Evolutionary conservation across 2,113 vertebrate genomes (phyloP), one percentile per base, ranked within the genome.

Genomic region (Eulemur rufifrons): DNA sequence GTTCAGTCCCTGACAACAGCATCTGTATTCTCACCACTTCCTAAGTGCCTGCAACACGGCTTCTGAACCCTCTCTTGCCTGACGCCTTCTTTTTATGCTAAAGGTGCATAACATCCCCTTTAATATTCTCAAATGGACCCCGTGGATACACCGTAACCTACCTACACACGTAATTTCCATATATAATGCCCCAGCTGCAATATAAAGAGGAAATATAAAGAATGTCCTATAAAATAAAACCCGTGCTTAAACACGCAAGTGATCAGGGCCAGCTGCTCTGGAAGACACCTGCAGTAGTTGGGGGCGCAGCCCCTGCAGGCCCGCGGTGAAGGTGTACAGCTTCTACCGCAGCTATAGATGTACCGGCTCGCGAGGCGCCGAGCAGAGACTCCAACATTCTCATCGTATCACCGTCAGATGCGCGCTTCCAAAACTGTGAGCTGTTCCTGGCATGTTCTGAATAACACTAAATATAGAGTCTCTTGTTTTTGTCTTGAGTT

Each of bases 311-410:
- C 47, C 45, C n/a, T 0, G 0, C 17, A 14, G 47, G 32, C 4
- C 14, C 47, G 1, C 17, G 0, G 0, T 0, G 78, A 52, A 3
- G 61, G 66, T 14, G 45, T n/a, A n/a, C n/a, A n/a, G n/a, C n/a
- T n/a, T n/a, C n/a, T n/a, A n/a, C n/a, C n/a, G n/a, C 12, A 2
- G 54, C 25, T 18, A 8, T 5, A 27, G 64, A 13, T 0, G 25
- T 7, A 4, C 11, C 4, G 61, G 27, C 8, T 3, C 0, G 0
- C 0, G 7, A 39, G 6, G 61, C 6, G 9, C 68, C 5, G 23
- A 39, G 47, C 0, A 0, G 69, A 69, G 39, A 82, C 4, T 1
- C 14, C 21, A 5, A 2, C 3, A 5, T 68, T 3, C 74, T 42
- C 20, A 29, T 45, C 6, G 2, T 1, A 29, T 32, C 73, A 9